phyloP scores from a whole-genome alignment of 1,140 invertebrate genomes.

The Brachystomella parvula region DNA sequence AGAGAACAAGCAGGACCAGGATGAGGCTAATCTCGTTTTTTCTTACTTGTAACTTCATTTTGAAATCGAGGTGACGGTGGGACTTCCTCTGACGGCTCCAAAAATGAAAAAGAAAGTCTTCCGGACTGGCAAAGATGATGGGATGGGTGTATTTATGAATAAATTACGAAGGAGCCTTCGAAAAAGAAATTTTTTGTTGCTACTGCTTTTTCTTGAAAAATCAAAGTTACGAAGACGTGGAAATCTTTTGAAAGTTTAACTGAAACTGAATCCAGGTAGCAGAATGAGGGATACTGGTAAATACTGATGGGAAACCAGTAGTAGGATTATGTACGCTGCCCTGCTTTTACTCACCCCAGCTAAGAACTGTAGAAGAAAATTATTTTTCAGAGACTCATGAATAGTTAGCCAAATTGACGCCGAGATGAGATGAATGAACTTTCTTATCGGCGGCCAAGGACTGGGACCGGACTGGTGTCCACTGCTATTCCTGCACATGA shows the following conservation, averaged over 20 bases:
- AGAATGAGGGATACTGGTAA: not conserved
- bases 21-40: not conserved
- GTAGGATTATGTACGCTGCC: not conserved
- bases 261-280: conserved; percentile 5
- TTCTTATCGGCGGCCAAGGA: not conserved
- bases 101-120: not conserved
- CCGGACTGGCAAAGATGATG: not conserved
- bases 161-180: not conserved
- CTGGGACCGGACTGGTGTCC: not conserved
- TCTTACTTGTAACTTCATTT: not conserved
- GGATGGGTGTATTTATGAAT: not conserved
- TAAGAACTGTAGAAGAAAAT: not conserved
- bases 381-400: too few relatives aligned
- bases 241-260: not conserved
- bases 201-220: not conserved
- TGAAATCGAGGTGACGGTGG: not conserved
- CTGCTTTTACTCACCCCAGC: not conserved
- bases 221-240: too few relatives aligned
- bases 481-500: not conserved
- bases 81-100: too few relatives aligned
- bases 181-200: not conserved
- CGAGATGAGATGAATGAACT: not conserved
- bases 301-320: conserved; percentile 3
- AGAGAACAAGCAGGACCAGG: not conserved
- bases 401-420: not conserved